Evolutionary conservation across 2,797 vertebrate species (phyloP).

Genomic region (Allobates femoralis): DNA sequence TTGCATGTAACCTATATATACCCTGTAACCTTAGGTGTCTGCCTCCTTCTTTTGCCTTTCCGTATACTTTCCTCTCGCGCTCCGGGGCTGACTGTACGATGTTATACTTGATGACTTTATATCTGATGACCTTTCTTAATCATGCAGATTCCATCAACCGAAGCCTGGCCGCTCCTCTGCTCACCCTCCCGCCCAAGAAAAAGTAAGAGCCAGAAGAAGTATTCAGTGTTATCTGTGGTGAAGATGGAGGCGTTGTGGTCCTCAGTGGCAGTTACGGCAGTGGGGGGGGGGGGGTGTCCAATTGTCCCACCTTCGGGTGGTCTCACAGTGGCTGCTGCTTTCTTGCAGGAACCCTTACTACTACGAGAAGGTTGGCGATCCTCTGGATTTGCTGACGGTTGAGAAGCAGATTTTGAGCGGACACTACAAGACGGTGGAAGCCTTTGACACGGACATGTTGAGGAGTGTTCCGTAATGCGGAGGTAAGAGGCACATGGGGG

Average conservation of each 20-base stretch:
- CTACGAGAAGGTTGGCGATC: slow-evolving; percentile 96
- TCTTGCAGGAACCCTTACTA: slow-evolving; percentile 89
- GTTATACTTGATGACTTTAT: too few relatives aligned
- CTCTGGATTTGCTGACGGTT: slow-evolving; percentile 91
- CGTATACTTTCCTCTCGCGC: too few relatives aligned
- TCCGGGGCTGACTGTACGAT: too few relatives aligned
- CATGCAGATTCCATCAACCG: slow-evolving; percentile 89
- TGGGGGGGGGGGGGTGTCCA: too few relatives aligned
- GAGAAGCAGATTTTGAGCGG: slow-evolving; percentile 96
- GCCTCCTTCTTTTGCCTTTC: too few relatives aligned
- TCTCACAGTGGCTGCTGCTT: background rate
- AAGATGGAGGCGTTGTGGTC: too few relatives aligned
- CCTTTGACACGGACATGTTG: slow-evolving; percentile 95
- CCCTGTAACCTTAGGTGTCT: too few relatives aligned
- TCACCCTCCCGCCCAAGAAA: slow-evolving; percentile 94
- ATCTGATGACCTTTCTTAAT: slow-evolving; percentile 51
- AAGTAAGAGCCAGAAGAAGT: slow-evolving; percentile 79
- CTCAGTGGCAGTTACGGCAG: too few relatives aligned
- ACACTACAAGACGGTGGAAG: slow-evolving; percentile 93
- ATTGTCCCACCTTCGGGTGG: background rate
- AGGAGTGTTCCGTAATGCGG: slow-evolving; percentile 96
- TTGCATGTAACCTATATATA: too few relatives aligned
- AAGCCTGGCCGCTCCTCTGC: slow-evolving; percentile 89
- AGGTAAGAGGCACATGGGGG: slow-evolving; percentile 73
- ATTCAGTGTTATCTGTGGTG: too few relatives aligned